Evolutionary conservation across 2,113 vertebrate species (phyloP).

Genomic region (Marcusenius ussheri): DNA sequence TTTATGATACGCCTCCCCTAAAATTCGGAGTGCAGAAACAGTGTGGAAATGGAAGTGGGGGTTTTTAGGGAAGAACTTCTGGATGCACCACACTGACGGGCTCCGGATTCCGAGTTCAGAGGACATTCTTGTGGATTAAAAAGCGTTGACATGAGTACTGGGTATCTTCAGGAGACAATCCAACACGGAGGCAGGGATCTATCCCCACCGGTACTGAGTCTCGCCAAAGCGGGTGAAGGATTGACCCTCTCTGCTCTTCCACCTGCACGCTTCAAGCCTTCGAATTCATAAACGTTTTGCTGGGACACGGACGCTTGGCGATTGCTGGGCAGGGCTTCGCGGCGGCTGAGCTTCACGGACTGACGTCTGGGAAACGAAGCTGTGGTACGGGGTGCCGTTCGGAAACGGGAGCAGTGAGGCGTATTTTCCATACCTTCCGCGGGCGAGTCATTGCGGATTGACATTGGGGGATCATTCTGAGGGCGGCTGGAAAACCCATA

Average conservation of each 20-base stretch:
- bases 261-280: slow-evolving; percentile 8
- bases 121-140: neutral
- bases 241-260: slow-evolving; percentile 23
- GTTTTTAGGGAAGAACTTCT: neutral
- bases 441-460: slow-evolving; percentile 34
- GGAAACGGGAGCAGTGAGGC: slow-evolving; percentile 47
- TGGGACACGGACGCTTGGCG: slow-evolving; percentile 32
- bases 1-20: neutral
- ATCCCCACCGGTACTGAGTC: slow-evolving; percentile 5
- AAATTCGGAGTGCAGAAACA: neutral
- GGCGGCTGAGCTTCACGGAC: slow-evolving; percentile 35
- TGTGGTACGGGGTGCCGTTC: slow-evolving; percentile 37
- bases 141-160: neutral
- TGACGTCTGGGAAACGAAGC: slow-evolving; percentile 36
- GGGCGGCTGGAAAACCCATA: slow-evolving; percentile 58
- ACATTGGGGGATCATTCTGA: slow-evolving; percentile 45
- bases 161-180: neutral
- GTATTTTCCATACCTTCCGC: slow-evolving; percentile 47
- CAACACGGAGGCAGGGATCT: neutral
- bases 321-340: slow-evolving; percentile 1
- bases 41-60: neutral
- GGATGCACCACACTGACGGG: neutral
- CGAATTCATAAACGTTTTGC: slow-evolving; percentile 32
- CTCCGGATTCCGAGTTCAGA: neutral
- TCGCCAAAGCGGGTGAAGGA: slow-evolving; percentile 29